Base-by-base conservation (phyloP, 2,797 vertebrate species). In the Peromyscus eremicus region DNA sequence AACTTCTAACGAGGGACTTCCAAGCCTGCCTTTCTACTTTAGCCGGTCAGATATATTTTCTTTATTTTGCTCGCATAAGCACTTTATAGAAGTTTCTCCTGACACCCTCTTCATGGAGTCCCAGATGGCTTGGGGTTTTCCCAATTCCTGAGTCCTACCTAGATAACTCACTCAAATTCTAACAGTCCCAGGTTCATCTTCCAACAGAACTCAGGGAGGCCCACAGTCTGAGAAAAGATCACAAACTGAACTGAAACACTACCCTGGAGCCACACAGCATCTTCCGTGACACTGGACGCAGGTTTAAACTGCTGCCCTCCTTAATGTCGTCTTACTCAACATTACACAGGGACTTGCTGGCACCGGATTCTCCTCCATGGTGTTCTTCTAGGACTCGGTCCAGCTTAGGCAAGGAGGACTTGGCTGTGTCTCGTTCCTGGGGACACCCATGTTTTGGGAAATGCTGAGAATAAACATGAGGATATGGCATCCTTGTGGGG, bases 281-380 rank as follows among this genome's bases (percentile, higher is more conserved):
- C 60, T 3, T 37, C n/a, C 34, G 29, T 12, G 37, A 52, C 73
- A 14, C 68, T 0, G 1, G 85, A 92, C 55, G 32, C 8, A 5
- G 19, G 27, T 75, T 49, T 8, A 62, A 62, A 94, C 34, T 4
- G 29, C 46, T 76, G 34, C 76, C 84, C 16, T 10, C 27, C 37
- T 46, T 25, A 21, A 49, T 23, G 16, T 73, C 10, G 7, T 82
- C 71, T 86, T 21, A 34, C 29, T 81, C 52, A 55, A 32, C 49
- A 5, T 14, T 23, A 27, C 55, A 40, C 73, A 52, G 43, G 68
- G 64, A 77, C 3, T 2, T 55, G 7, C 3, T 5, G 37, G 16
- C 27, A 10, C 0, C 0, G 0, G 0, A 46, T 2, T 5, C 16
- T 43, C 68, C 43, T 52, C 34, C 46, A 21, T 8, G 27, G 25